phyloP scores from a whole-genome alignment of 2,113 vertebrate genomes.

The Castor canadensis region DNA sequence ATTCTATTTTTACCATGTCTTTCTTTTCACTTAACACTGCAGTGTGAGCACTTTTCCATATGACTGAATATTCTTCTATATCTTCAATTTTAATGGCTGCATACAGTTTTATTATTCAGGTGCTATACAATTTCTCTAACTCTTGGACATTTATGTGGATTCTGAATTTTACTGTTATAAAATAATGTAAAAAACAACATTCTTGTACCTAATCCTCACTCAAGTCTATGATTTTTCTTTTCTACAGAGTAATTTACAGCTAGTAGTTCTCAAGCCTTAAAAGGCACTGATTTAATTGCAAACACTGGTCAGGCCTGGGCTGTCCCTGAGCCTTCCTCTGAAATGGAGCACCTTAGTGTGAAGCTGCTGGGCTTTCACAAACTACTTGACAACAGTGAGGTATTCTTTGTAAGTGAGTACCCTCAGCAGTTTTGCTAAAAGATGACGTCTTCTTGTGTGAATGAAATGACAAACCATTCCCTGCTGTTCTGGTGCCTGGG shows the following conservation, averaged over 20 bases:
- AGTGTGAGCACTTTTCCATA: not conserved
- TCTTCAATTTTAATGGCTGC: not conserved
- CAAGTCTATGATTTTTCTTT: not conserved
- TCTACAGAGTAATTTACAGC: not conserved
- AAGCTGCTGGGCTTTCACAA: not conserved
- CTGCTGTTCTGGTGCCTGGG: not conserved
- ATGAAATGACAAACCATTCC: not conserved
- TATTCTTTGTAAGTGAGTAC: no score
- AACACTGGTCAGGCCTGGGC: not conserved
- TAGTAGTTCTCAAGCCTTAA: not conserved
- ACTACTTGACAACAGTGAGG: not conserved
- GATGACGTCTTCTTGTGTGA: not conserved
- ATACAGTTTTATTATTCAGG: not conserved
- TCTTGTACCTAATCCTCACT: not conserved
- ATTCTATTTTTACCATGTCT: constrained; percentile 20
- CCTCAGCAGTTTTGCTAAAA: not conserved
- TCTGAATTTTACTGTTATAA: constrained; percentile 25
- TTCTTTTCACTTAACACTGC: not conserved
- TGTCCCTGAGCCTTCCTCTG: not conserved
- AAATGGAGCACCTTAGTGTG: not conserved
- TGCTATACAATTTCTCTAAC: not conserved
- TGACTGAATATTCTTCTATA: not conserved
- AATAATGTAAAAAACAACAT: not conserved
- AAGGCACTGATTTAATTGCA: not conserved
- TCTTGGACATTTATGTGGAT: not conserved